phyloP scores from a whole-genome alignment of 1,140 invertebrate genomes.

The Lycorma delicatula region DNA sequence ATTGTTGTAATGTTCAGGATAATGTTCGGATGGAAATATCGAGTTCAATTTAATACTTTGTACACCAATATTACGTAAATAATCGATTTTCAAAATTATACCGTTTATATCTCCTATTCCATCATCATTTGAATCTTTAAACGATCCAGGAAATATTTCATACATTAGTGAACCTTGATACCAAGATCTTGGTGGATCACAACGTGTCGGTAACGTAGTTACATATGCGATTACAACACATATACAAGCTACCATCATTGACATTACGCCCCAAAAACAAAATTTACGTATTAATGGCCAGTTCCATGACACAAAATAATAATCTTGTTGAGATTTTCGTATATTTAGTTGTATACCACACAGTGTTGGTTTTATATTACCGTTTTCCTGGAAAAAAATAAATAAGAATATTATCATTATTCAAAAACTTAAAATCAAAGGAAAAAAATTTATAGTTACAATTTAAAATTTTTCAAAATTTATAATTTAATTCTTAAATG shows the following conservation, averaged over 20 bases:
- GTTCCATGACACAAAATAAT: constrained; percentile 68
- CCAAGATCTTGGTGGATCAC: constrained; percentile 59
- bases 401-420: not conserved
- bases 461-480: too few relatives aligned
- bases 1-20: constrained; percentile 59
- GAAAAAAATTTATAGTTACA: too few relatives aligned
- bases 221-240: constrained; percentile 61
- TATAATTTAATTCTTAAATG: too few relatives aligned
- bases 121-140: constrained; percentile 62
- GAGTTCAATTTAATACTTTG: constrained; percentile 61
- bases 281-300: constrained; percentile 65
- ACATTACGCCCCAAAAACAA: constrained; percentile 60
- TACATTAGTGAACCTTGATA: constrained; percentile 73
- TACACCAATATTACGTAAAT: constrained; percentile 55
- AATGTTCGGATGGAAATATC: constrained; percentile 57
- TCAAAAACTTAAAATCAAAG: too few relatives aligned
- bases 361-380: constrained; percentile 40
- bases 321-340: constrained; percentile 47
- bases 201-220: constrained; percentile 56
- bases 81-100: constrained; percentile 53
- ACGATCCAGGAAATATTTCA: constrained; percentile 73
- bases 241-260: constrained; percentile 55
- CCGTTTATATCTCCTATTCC: constrained; percentile 66
- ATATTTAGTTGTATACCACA: constrained; percentile 46
- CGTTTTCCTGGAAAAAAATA: constrained; percentile 42